These are phyloP conservation scores for Heterodera filipjevi DNA, from an alignment of 2,888 invertebrate species.

Conservation along the genomic window DNA sequence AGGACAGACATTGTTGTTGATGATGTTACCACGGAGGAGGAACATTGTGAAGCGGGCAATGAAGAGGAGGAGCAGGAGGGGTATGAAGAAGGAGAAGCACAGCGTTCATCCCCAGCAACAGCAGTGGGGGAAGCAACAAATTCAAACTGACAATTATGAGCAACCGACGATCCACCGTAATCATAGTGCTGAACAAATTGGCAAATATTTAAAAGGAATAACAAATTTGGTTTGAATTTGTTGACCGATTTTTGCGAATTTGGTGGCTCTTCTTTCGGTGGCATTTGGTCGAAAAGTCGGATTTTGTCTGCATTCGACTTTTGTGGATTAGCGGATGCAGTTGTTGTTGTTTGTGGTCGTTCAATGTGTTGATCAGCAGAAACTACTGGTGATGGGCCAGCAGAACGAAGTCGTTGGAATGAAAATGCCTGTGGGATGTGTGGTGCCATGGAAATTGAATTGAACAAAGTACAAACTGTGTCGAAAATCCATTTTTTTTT, in stretches of 20 bases:
- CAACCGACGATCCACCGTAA: no score
- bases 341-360: no score
- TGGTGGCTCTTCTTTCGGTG: not conserved
- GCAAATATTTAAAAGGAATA: no score
- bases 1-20: not conserved
- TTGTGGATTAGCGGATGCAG: no score
- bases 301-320: not conserved
- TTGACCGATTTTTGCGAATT: not conserved
- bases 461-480: no score
- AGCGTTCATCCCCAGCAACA: not conserved
- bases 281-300: not conserved
- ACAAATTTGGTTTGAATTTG: no score
- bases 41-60: no score
- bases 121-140: not conserved
- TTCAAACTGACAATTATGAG: no score
- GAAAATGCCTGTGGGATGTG: not conserved
- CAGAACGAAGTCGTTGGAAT: not conserved
- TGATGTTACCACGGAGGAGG: not conserved
- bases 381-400: not conserved
- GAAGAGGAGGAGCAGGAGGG: not conserved
- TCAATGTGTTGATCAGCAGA: not conserved
- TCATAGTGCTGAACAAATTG: not conserved
- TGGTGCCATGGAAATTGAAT: no score
- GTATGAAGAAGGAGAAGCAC: not conserved
- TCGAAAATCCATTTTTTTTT: no score